Percentiles rank a stretch among this genome's conserved stretches.
Evolutionary conservation across 2,888 invertebrate species (phyloP).

Genomic region (Elmis aenea): DNA sequence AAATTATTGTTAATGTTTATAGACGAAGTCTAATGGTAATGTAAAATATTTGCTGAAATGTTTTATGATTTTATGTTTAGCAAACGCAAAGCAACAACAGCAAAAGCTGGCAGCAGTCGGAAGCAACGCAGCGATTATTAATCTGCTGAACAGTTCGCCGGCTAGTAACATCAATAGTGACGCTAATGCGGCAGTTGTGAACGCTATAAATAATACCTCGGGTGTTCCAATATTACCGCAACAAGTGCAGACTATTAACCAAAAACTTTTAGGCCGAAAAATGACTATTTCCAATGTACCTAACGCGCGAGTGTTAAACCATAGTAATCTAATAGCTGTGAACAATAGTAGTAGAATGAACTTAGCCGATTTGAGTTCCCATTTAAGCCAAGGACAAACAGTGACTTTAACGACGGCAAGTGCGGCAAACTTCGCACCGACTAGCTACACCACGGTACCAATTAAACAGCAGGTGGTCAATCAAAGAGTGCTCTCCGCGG

Average conservation of each 20-base stretch:
- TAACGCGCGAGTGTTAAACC: slow-evolving; percentile 43
- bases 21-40: no score
- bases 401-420: slow-evolving; percentile 43
- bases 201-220: slow-evolving; percentile 41
- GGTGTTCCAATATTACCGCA: slow-evolving; percentile 36
- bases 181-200: slow-evolving; percentile 56
- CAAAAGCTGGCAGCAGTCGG: slow-evolving; percentile 45
- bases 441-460: slow-evolving; percentile 39
- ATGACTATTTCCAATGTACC: slow-evolving; percentile 54
- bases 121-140: slow-evolving; percentile 70
- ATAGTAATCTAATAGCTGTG: slow-evolving; percentile 44
- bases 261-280: slow-evolving; percentile 51
- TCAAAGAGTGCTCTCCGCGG: slow-evolving; percentile 22
- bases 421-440: slow-evolving; percentile 37
- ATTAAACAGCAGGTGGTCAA: slow-evolving; percentile 38
- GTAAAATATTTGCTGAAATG: no score
- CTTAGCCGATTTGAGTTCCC: slow-evolving; percentile 32
- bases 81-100: slow-evolving; percentile 30
- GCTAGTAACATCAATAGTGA: slow-evolving; percentile 54
- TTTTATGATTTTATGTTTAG: slow-evolving; percentile 25
- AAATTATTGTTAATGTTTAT: slow-evolving; percentile 3
- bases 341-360: slow-evolving; percentile 39
- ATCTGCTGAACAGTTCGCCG: slow-evolving; percentile 72
- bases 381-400: slow-evolving; percentile 38
- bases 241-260: slow-evolving; percentile 38